A percentile compares a stretch with the other conserved stretches of the same genome.
phyloP scores from a whole-genome alignment of 92 coral and sea anemone genomes.

The Hydrozoanthus gracilis region DNA sequence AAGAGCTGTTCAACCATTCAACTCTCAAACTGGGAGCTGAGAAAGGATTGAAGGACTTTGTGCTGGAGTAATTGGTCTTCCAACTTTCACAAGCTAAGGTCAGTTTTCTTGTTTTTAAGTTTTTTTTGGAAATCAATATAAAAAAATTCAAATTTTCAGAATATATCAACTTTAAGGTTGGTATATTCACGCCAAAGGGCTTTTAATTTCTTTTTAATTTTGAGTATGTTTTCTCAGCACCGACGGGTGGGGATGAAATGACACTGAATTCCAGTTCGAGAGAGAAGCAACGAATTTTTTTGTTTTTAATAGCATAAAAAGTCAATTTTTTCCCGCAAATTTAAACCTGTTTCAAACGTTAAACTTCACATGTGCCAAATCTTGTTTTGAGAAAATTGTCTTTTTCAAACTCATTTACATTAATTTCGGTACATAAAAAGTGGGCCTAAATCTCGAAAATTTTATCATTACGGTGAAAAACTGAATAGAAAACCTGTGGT shows the following conservation, averaged over 20 bases:
- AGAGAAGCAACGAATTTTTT: not conserved
- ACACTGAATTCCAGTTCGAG: conserved; percentile 38
- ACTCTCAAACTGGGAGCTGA: too few species aligned
- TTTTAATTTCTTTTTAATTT: not conserved
- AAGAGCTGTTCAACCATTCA: too few species aligned
- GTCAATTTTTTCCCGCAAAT: not conserved
- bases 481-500: not conserved
- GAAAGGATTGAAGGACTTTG: too few species aligned
- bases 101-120: too few species aligned
- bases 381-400: too few species aligned
- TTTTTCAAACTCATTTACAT: not conserved
- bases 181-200: not conserved
- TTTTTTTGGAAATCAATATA: too few species aligned
- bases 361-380: too few species aligned
- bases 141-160: too few species aligned
- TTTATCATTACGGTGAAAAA: not conserved
- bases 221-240: conserved; percentile 4
- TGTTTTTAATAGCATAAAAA: too few species aligned
- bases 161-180: not conserved
- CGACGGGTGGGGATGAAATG: conserved; percentile 37
- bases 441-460: not conserved
- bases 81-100: too few species aligned
- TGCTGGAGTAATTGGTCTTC: too few species aligned
- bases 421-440: not conserved
- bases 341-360: not conserved